phyloP scores from a whole-genome alignment of 2,888 invertebrate species.

The Orchesellides sinensis region DNA sequence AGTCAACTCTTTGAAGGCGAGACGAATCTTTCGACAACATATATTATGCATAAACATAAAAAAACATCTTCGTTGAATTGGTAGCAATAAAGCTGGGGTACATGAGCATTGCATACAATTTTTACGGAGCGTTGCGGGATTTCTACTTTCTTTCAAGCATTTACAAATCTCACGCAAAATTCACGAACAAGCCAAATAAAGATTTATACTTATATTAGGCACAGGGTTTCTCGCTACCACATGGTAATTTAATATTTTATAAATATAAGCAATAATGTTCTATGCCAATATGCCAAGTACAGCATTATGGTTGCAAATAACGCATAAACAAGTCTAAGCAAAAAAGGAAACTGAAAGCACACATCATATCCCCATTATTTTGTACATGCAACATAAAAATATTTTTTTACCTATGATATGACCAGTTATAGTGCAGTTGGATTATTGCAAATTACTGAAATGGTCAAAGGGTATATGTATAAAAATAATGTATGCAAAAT shows the following conservation, averaged over 20 bases:
- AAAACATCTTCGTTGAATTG: conserved; percentile 6
- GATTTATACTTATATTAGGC: conserved; percentile 9
- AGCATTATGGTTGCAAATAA: too few species aligned
- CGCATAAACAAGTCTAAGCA: neutral
- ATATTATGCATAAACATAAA: conserved; percentile 32
- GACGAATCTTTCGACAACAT: conserved; percentile 68
- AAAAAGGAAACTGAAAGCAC: neutral
- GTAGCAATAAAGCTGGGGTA: neutral
- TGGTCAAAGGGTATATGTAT: conserved; percentile 59
- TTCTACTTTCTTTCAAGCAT: conserved; percentile 7
- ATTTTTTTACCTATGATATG: neutral
- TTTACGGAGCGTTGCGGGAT: conserved; percentile 14
- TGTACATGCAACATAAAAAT: conserved; percentile 1
- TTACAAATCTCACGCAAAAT: conserved; percentile 6
- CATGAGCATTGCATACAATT: neutral
- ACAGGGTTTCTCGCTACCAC: neutral
- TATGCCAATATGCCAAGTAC: too few species aligned
- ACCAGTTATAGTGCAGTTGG: too few species aligned
- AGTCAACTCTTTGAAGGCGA: conserved; percentile 63
- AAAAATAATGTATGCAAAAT: conserved; percentile 62
- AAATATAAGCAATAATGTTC: too few species aligned
- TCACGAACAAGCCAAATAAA: conserved; percentile 28
- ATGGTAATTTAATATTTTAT: too few species aligned
- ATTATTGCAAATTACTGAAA: conserved; percentile 48
- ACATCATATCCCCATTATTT: neutral